These are phyloP conservation scores for Acanthornis magna DNA, from an alignment of 2,797 vertebrate species.

Conservation along the genomic window DNA sequence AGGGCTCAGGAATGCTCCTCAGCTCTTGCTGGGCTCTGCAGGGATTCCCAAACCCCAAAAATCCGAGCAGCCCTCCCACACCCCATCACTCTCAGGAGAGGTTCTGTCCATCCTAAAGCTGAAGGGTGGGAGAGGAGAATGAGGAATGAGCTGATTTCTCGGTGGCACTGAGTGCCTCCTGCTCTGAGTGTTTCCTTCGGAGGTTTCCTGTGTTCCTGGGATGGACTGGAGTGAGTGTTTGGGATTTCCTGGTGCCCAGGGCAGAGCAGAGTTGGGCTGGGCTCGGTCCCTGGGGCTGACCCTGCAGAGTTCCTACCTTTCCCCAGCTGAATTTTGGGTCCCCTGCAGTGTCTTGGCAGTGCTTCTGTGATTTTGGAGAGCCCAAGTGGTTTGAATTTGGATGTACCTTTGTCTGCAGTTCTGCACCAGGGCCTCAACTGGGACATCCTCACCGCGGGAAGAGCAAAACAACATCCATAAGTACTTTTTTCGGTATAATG, in stretches of 20 bases:
- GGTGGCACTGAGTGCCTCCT: too few relatives aligned
- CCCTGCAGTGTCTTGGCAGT: too few relatives aligned
- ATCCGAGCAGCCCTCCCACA: background rate
- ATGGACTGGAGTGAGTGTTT: too few relatives aligned
- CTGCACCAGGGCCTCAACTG: background rate
- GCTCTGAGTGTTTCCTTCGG: too few relatives aligned
- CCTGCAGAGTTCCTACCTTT: background rate
- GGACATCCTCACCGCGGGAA: background rate
- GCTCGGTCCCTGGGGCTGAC: background rate
- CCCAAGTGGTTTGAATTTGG: rapidly evolving
- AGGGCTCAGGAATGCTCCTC: too few relatives aligned
- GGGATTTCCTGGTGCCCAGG: too few relatives aligned
- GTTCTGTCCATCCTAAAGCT: background rate
- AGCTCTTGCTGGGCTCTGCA: background rate
- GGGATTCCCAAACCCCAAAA: background rate
- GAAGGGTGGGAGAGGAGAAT: background rate
- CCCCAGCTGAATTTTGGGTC: background rate
- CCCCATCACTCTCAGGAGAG: background rate
- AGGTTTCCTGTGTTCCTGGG: too few relatives aligned
- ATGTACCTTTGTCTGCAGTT: background rate
- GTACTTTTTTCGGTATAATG: background rate
- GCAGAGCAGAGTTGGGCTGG: background rate
- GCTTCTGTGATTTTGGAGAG: background rate
- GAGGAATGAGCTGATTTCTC: too few relatives aligned
- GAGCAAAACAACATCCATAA: background rate